Percentiles rank a stretch among this genome's conserved stretches.
phyloP scores from a whole-genome alignment of 2,113 vertebrate genomes.

The Dasyornis broadbenti region DNA sequence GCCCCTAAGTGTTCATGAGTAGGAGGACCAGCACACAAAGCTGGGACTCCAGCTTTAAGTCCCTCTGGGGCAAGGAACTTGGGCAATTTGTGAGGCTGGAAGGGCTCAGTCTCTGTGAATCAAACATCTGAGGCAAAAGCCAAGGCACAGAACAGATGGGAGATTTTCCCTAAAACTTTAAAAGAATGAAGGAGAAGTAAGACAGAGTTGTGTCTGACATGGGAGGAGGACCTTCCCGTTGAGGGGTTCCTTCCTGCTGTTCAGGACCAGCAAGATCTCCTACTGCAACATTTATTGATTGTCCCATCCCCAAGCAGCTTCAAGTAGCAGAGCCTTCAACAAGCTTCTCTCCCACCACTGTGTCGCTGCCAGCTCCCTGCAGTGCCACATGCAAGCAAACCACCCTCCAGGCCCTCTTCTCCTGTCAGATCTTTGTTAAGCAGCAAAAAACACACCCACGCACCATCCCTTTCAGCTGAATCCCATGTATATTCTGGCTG shows the following conservation, averaged over 20 bases:
- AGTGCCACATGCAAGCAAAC: background rate
- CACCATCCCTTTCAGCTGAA: background rate
- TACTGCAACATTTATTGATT: background rate
- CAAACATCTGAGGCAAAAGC: background rate
- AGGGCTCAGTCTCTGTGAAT: background rate
- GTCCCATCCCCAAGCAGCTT: background rate
- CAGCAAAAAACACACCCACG: background rate
- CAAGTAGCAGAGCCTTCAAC: background rate
- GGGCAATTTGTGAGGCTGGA: background rate
- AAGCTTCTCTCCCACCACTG: background rate
- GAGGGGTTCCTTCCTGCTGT: background rate
- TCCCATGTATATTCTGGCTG: background rate
- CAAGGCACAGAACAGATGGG: background rate
- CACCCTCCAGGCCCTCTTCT: background rate
- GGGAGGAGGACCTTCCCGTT: background rate
- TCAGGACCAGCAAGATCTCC: background rate
- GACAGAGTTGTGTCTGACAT: background rate
- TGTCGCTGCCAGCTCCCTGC: background rate
- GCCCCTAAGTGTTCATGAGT: background rate
- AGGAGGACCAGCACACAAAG: background rate
- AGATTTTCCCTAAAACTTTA: background rate
- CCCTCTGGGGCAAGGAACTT: background rate
- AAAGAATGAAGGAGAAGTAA: background rate
- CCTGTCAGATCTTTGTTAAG: background rate
- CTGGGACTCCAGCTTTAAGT: background rate